Conservation (phyloP, 2,797 vertebrate species). For the Adelosebastes latens region DNA sequence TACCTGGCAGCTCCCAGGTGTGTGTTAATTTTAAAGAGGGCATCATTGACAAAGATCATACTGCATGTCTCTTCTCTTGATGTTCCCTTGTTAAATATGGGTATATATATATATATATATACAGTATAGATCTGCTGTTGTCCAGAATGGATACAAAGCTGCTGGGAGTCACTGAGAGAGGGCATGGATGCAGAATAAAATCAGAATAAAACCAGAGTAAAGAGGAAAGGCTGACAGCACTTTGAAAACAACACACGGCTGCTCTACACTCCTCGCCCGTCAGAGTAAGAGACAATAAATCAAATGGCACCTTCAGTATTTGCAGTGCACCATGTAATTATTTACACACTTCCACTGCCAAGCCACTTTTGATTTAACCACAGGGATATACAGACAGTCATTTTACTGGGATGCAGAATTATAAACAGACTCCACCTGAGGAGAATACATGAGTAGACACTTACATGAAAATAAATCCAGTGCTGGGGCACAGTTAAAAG, state of each 20-base stretch:
- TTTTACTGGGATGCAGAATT: not conserved
- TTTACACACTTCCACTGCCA: conserved; percentile 15
- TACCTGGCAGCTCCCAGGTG: not conserved
- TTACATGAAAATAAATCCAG: not conserved
- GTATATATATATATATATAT: not conserved
- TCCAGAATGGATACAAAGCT: not conserved
- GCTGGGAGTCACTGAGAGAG: not conserved
- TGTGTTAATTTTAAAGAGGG: not conserved
- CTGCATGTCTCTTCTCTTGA: not conserved
- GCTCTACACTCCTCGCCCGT: not conserved
- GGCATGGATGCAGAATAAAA: not conserved
- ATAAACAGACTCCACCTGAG: not conserved
- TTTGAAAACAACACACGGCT: conserved; percentile 1
- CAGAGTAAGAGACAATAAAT: conserved; percentile 15
- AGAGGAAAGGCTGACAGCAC: conserved; percentile 11
- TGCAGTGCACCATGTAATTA: not conserved
- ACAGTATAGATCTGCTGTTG: not conserved
- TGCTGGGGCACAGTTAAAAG: not conserved
- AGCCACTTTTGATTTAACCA: conserved; percentile 12
- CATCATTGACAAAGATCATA: not conserved
- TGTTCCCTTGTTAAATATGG: conserved; percentile 4
- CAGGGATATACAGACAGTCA: not conserved
- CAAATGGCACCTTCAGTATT: conserved; percentile 8
- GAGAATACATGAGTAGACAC: not conserved
- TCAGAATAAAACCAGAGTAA: not conserved